Conservation (phyloP, 2,888 invertebrate species). For the Cerastis leucographa region DNA sequence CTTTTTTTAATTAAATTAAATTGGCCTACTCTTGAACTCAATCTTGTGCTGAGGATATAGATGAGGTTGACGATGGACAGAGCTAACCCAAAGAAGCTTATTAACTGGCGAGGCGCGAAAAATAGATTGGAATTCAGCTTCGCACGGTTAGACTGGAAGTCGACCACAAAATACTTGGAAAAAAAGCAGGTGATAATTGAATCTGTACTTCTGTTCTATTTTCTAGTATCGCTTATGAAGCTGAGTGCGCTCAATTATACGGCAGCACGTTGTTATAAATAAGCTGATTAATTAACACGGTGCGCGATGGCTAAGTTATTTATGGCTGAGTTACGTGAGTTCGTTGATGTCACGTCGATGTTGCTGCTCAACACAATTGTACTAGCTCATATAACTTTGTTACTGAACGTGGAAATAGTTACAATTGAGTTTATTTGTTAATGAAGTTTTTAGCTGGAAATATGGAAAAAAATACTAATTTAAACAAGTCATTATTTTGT, state of each 20-base stretch:
- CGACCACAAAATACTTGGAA: background rate
- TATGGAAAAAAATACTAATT: background rate
- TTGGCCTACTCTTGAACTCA: no score
- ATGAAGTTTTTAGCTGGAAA: background rate
- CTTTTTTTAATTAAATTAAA: no score
- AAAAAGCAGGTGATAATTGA: background rate
- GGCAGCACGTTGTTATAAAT: constrained; percentile 34
- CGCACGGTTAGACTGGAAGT: background rate
- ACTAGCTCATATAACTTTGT: background rate
- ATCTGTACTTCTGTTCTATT: background rate
- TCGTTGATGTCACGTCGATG: constrained; percentile 32
- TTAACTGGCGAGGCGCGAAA: no score
- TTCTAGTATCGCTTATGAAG: background rate
- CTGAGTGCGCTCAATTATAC: constrained; percentile 27
- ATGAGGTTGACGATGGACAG: no score
- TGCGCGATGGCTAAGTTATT: constrained; percentile 17
- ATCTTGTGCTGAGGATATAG: no score
- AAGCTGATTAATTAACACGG: constrained; percentile 43
- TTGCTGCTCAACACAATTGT: constrained; percentile 3
- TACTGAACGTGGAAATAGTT: background rate
- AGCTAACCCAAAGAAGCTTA: no score
- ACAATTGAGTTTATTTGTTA: background rate
- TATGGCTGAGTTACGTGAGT: constrained; percentile 30
- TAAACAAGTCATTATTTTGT: background rate
- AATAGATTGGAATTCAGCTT: background rate